A percentile compares a stretch with the other conserved stretches of the same genome.
phyloP scores from a whole-genome alignment of 2,113 vertebrate species.

The Archocentrus centrarchus region DNA sequence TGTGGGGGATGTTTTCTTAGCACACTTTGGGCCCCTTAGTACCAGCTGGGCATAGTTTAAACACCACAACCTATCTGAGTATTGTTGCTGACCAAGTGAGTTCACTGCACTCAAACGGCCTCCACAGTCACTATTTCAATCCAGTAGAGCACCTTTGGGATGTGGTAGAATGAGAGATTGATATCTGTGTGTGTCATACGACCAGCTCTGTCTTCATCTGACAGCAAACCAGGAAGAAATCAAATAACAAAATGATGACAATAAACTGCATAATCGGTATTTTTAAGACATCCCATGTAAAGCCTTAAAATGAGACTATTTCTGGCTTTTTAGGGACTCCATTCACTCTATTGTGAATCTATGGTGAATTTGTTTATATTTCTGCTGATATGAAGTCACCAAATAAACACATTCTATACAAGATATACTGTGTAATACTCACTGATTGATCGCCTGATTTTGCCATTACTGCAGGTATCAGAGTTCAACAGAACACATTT shows the following conservation, averaged over 20 bases:
- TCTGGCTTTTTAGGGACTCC: not conserved
- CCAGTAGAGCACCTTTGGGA: not conserved
- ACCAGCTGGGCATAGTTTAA: not conserved
- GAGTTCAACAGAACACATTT: slow-evolving; percentile 11
- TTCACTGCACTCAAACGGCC: not conserved
- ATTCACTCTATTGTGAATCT: not conserved
- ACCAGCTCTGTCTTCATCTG: not conserved
- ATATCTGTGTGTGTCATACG: not conserved
- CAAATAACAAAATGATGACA: not conserved
- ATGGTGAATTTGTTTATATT: not conserved
- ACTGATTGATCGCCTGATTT: not conserved
- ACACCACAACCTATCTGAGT: not conserved
- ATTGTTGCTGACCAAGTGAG: not conserved
- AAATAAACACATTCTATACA: not conserved
- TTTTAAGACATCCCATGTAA: not conserved
- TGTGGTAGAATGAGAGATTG: not conserved
- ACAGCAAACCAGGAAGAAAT: not conserved
- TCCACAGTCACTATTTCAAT: not conserved
- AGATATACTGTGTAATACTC: not conserved
- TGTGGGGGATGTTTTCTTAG: not conserved
- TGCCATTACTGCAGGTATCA: not conserved
- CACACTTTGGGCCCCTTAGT: not conserved
- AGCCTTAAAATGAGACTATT: not conserved
- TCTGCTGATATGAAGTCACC: not conserved
- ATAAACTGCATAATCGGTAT: not conserved